phyloP scores from a whole-genome alignment of 1,140 invertebrate species.

The Drosophila busckii region DNA sequence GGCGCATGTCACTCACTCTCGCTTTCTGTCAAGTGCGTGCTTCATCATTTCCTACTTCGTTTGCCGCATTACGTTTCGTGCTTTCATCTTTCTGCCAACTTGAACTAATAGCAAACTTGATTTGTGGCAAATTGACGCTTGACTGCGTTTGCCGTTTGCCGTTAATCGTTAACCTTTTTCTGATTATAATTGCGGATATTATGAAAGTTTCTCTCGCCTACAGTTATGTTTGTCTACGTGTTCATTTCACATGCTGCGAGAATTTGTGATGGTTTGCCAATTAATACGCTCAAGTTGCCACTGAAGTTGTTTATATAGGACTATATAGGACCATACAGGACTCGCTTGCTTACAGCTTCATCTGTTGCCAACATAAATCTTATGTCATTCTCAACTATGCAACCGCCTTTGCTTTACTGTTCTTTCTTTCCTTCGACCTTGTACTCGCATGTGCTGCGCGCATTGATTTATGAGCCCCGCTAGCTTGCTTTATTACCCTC shows the following conservation, averaged over 20 bases:
- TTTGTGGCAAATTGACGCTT: slow-evolving; percentile 70
- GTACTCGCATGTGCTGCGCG: slow-evolving; percentile 31
- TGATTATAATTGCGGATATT: slow-evolving; percentile 66
- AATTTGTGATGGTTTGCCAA: no score
- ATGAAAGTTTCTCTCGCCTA: slow-evolving; percentile 49
- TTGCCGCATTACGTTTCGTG: not conserved
- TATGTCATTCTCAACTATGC: slow-evolving; percentile 51
- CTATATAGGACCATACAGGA: no score
- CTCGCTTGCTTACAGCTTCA: slow-evolving; percentile 44
- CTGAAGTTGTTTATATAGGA: slow-evolving; percentile 2
- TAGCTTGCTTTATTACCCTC: slow-evolving; percentile 53
- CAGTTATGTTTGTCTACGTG: no score
- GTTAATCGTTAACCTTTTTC: slow-evolving; percentile 51
- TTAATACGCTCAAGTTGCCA: slow-evolving; percentile 1
- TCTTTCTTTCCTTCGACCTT: slow-evolving; percentile 39
- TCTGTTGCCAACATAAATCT: slow-evolving; percentile 62
- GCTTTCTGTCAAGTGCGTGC: slow-evolving; percentile 6
- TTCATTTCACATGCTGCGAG: no score
- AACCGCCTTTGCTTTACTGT: slow-evolving; percentile 18
- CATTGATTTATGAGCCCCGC: slow-evolving; percentile 60
- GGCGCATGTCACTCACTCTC: slow-evolving; percentile 38
- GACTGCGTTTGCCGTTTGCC: slow-evolving; percentile 40
- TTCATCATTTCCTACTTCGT: not conserved
- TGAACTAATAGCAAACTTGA: slow-evolving; percentile 71
- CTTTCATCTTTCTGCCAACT: slow-evolving; percentile 32